Evolutionary conservation across 2,113 vertebrate species (phyloP).

Genomic region (Baryphthengus martii): DNA sequence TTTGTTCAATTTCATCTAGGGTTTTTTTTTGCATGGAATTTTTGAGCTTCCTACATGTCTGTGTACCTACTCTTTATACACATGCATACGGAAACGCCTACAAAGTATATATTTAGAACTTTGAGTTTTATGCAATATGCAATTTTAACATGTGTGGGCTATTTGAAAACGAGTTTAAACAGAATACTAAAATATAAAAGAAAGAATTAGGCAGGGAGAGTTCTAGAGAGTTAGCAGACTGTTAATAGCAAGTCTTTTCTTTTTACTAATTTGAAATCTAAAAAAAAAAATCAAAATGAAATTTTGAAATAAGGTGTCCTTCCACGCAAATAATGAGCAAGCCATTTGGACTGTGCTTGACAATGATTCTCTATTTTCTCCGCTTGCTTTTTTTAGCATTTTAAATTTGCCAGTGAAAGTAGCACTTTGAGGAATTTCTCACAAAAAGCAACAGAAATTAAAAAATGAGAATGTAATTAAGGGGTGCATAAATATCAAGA

Average conservation of each 20-base stretch:
- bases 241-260: background rate
- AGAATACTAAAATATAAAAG: background rate
- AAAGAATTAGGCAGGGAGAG: background rate
- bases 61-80: background rate
- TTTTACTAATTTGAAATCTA: background rate
- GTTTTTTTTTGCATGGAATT: background rate
- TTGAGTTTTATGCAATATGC: background rate
- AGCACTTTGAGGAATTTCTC: constrained; percentile 43
- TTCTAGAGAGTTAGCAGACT: background rate
- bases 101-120: background rate
- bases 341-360: background rate
- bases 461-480: constrained; percentile 55
- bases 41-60: constrained; percentile 10
- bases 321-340: background rate
- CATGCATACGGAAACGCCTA: background rate
- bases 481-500: constrained; percentile 29
- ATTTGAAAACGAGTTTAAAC: background rate
- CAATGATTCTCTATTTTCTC: background rate
- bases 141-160: background rate
- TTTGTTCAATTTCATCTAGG: background rate
- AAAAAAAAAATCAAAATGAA: background rate
- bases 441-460: constrained; percentile 51
- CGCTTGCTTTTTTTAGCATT: constrained; percentile 32
- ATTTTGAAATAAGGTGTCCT: background rate
- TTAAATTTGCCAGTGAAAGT: constrained; percentile 41